Evolutionary conservation across 2,888 invertebrate genomes (phyloP), one percentile per base, ranked within the genome.

Genomic region (Mechanitis messenoides): DNA sequence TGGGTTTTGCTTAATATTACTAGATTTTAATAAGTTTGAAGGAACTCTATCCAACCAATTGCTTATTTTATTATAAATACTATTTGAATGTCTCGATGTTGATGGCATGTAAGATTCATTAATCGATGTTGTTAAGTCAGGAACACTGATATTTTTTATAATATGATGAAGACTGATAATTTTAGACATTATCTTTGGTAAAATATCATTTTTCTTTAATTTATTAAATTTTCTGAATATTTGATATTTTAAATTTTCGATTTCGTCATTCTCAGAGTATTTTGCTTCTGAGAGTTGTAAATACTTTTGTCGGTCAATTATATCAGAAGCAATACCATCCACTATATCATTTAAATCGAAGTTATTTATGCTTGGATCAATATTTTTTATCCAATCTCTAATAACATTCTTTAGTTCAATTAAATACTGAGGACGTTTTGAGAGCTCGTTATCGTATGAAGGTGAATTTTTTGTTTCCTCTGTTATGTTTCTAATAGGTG

Each of bases 161-260:
- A 11, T 38, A 12, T 57, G 38, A 53, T 62, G 31, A 7, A 66
- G 47, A 53, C 58, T 57, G 12, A 45, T 35, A 31, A 62, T 60
- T 59, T 60, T 64, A 6, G 45, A 55, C 42, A 63, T 57, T 3
- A 62, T 55, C 4, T 35, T n/a, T 9, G 55, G 60, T 50, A 66
- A 55, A 35, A 35, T 12, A 55, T 66, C 59, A 31, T 47, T 1
- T 31, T 55, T 54, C n/a, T 28, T 55, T 3, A 60, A 45, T 53
- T 61, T 59, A 33, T 60, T 60, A 38, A 62, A 46, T 59, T 58
- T 58, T 60, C 62, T 63, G 58, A 59, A 68, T 59, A 66, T 64
- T 60, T 62, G 59, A 55, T 64, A 68, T 55, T 64, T 66, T 20
- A 68, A 56, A 50, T 66, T 53, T 47, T 68, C 67, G 9, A 68